phyloP scores from a whole-genome alignment of 1,140 invertebrate genomes.

The Cherax quadricarinatus region DNA sequence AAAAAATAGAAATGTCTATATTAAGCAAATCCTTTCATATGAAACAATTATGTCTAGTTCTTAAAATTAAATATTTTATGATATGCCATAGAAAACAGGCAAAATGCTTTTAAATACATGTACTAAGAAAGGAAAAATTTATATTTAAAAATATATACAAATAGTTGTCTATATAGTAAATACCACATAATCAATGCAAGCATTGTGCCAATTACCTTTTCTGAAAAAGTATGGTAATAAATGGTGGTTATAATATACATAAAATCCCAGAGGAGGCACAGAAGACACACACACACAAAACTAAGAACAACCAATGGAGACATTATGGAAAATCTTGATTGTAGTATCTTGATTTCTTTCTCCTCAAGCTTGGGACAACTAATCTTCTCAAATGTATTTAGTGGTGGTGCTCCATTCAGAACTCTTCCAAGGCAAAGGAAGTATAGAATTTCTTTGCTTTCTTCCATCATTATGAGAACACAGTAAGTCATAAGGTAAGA shows the following conservation, averaged over 20 bases:
- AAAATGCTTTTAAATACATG: background rate
- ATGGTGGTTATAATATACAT: slow-evolving; percentile 51
- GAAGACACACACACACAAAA: slow-evolving; percentile 4
- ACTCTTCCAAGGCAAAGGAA: slow-evolving; percentile 28
- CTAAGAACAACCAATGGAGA: slow-evolving; percentile 1
- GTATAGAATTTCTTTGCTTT: slow-evolving; percentile 48
- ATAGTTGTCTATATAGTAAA: slow-evolving; percentile 21
- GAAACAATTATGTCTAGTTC: too few relatives aligned
- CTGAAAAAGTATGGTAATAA: slow-evolving; percentile 51
- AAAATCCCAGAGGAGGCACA: slow-evolving; percentile 53
- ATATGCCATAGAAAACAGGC: background rate
- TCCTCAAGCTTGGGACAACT: background rate
- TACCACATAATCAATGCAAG: slow-evolving; percentile 40
- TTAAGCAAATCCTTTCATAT: too few relatives aligned
- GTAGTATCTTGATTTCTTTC: background rate
- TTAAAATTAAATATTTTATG: too few relatives aligned
- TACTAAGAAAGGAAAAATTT: background rate
- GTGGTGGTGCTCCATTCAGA: background rate
- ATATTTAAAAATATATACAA: background rate
- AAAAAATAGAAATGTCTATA: too few relatives aligned
- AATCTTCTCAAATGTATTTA: background rate
- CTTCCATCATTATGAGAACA: slow-evolving; percentile 57
- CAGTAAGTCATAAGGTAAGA: slow-evolving; percentile 46
- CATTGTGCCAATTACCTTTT: slow-evolving; percentile 39
- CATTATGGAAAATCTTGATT: slow-evolving; percentile 11